Evolutionary conservation across 1,140 invertebrate genomes (phyloP), one percentile per base, ranked within the genome.

Genomic region (Diachasmimorpha longicaudata): DNA sequence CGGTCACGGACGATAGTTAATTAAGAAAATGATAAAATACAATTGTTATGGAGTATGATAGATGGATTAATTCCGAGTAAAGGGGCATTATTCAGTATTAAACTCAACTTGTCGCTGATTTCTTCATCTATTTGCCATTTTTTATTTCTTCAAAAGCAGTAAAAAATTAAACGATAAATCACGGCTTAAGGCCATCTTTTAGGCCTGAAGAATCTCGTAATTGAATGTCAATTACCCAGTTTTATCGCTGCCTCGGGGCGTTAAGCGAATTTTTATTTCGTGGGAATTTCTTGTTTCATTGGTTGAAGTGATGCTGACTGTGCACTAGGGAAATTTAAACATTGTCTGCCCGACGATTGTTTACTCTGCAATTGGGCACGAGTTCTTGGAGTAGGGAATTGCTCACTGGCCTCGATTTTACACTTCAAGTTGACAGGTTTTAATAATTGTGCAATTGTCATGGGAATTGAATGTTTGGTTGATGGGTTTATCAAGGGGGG

Each of bases 301-400:
- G n/a, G 14, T n/a, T 52, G 14, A 19, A 52, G 48, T 52, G 48
- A 9, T 6, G 31, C 31, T 31, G 31, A 31, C 31, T 31, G 6
- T 31, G 31, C 16, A 19, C 3, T 16, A 39, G 63, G 63, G 37
- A 19, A 39, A 69, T 69, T 42, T 42, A 9, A 19, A 69, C n/a
- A n/a, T n/a, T 69, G 36, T 42, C n/a, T 37, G 36, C 19, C 42
- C 16, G 19, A 69, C 16, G 9, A 69, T 37, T 69, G 67, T 69
- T 69, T 69, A 16, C 19, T 31, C 42, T 69, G 36, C n/a, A 42
- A 69, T 42, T 69, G 37, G 67, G 67, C 23, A 69, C 67, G 36
- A 37, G 67, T 69, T 69, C 67, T 37, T 69, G 67, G 67, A 69
- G 67, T 42, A 69, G 25, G 67, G 36, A 69, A 69, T 69, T 69